phyloP scores from a whole-genome alignment of 2,113 vertebrate genomes.

The Sinosuthora webbiana region DNA sequence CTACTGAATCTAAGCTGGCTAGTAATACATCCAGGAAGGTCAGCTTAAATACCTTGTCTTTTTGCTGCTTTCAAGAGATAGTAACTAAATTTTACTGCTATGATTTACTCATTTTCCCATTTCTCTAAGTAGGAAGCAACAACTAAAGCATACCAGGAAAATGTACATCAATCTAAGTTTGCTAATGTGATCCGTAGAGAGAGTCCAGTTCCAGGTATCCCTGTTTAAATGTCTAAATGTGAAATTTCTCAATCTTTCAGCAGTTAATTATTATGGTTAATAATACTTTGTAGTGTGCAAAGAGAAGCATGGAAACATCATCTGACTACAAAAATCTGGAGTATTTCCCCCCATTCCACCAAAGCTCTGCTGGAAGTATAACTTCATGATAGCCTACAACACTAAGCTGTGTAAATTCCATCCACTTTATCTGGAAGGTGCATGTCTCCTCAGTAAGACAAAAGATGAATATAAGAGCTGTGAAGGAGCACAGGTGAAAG shows the following conservation, averaged over 20 bases:
- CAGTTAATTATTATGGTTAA: neutral
- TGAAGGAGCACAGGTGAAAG: neutral
- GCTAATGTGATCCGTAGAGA: neutral
- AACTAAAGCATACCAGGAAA: neutral
- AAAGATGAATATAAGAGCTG: neutral
- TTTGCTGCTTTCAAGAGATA: constrained; percentile 84
- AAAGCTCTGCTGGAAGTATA: neutral
- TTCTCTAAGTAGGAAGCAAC: neutral
- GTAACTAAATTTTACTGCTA: constrained; percentile 56
- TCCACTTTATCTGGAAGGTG: neutral
- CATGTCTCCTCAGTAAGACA: neutral
- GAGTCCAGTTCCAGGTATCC: neutral
- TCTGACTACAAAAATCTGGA: neutral
- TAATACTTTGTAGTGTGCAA: neutral
- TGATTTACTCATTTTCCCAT: neutral
- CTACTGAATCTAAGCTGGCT: constrained; percentile 84
- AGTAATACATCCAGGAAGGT: constrained; percentile 86
- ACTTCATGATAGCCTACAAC: neutral
- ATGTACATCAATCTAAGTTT: neutral
- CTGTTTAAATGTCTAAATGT: neutral
- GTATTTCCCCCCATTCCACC: neutral
- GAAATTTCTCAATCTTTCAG: neutral
- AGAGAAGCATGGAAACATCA: neutral
- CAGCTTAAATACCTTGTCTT: constrained; percentile 83
- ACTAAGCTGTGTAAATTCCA: neutral